A percentile compares a stretch with the other conserved stretches of the same genome.
phyloP scores from a whole-genome alignment of 2,797 vertebrate genomes.

The Enteromius afrohamiltoni region DNA sequence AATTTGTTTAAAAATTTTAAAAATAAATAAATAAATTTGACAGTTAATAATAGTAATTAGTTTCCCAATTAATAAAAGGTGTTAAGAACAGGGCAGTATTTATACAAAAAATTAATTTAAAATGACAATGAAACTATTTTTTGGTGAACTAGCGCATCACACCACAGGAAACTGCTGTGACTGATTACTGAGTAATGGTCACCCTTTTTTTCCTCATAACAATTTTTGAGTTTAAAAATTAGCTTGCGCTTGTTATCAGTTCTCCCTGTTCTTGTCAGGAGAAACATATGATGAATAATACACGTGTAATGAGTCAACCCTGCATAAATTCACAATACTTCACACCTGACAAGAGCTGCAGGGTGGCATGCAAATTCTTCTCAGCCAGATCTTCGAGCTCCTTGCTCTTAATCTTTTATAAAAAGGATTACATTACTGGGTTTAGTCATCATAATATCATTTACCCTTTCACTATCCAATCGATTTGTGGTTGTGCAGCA shows the following conservation, averaged over 20 bases:
- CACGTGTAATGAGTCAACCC: slow-evolving; percentile 15
- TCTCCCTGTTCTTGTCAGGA: background rate
- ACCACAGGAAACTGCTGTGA: background rate
- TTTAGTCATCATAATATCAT: background rate
- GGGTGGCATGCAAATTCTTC: slow-evolving; percentile 1
- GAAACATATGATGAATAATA: slow-evolving; percentile 34
- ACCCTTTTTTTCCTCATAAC: background rate
- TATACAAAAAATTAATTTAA: background rate
- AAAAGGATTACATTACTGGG: background rate
- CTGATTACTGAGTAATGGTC: background rate
- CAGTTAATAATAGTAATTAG: too few relatives aligned
- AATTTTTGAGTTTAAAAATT: background rate
- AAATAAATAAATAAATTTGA: too few relatives aligned
- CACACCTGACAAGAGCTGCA: slow-evolving; percentile 22
- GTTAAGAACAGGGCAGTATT: background rate
- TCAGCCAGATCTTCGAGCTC: background rate
- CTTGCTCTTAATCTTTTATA: background rate
- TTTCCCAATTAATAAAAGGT: background rate
- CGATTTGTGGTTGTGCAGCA: slow-evolving; percentile 2
- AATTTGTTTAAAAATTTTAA: too few relatives aligned
- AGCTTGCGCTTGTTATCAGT: background rate
- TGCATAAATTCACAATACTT: slow-evolving; percentile 37
- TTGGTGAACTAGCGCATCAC: background rate
- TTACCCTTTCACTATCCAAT: background rate
- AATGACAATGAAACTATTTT: background rate